These are phyloP conservation scores for Motacilla alba DNA, from an alignment of 2,113 vertebrate species.

Conservation along the genomic window DNA sequence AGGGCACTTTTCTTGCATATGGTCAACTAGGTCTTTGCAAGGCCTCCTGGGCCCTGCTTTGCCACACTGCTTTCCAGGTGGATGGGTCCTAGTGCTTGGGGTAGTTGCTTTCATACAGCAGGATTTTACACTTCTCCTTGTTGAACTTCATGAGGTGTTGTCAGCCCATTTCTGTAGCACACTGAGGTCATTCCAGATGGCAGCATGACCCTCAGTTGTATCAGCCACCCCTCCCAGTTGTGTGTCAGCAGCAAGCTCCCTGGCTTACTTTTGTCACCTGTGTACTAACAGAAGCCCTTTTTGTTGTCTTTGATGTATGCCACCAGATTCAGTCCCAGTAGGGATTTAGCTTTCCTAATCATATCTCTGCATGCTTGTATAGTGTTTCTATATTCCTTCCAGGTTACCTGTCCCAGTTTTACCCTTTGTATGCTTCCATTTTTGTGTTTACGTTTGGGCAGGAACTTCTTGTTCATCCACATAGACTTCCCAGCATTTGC, in stretches of 20 bases:
- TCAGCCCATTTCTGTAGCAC: not conserved
- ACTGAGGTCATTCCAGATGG: not conserved
- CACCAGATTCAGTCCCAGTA: not conserved
- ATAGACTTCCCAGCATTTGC: not conserved
- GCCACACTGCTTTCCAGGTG: not conserved
- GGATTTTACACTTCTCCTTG: not conserved
- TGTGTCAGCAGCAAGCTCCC: not conserved
- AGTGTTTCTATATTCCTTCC: not conserved
- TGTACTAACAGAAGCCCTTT: not conserved
- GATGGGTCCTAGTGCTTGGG: rapidly evolving
- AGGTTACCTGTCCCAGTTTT: not conserved
- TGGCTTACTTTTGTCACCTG: not conserved
- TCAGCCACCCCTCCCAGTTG: not conserved
- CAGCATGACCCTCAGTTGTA: not conserved
- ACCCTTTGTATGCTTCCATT: not conserved
- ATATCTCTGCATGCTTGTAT: not conserved
- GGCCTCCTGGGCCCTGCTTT: rapidly evolving
- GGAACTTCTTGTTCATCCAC: not conserved
- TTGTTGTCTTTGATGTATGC: not conserved
- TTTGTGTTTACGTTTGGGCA: not conserved
- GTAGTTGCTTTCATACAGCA: not conserved
- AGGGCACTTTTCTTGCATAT: not conserved
- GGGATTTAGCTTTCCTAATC: not conserved
- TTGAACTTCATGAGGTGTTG: not conserved
- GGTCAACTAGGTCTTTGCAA: not conserved